Conservation (phyloP, 2,888 invertebrate species). For the Alentia gelatinosa region DNA sequence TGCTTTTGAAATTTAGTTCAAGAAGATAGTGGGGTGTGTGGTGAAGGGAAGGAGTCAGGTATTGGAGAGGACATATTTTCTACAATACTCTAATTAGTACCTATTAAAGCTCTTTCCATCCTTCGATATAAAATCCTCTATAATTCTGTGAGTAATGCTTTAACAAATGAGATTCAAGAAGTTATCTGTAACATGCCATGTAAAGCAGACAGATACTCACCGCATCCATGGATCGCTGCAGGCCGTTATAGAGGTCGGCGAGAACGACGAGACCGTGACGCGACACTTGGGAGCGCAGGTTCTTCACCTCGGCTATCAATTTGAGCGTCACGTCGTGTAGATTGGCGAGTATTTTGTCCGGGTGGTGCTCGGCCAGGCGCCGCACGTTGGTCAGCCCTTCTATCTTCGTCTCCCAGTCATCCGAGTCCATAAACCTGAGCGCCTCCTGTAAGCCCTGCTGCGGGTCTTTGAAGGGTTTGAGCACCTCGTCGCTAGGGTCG, state of each 20-base stretch:
- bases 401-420: slow-evolving; percentile 81
- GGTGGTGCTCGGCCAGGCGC: slow-evolving; percentile 77
- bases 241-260: slow-evolving; percentile 87
- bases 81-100: too few relatives aligned
- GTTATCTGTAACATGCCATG: too few relatives aligned
- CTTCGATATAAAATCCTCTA: too few relatives aligned
- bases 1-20: too few relatives aligned
- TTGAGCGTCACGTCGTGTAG: slow-evolving; percentile 79
- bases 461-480: slow-evolving; percentile 84
- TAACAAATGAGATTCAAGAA: too few relatives aligned
- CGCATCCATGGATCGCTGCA: slow-evolving; percentile 83
- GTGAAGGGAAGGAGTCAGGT: too few relatives aligned
- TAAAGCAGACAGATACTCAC: too few relatives aligned
- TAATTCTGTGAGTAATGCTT: too few relatives aligned
- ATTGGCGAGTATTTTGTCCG: slow-evolving; percentile 75
- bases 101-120: too few relatives aligned
- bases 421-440: slow-evolving; percentile 74
- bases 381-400: slow-evolving; percentile 78
- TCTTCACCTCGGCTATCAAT: slow-evolving; percentile 87
- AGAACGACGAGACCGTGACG: slow-evolving; percentile 92
- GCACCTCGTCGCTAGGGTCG: slow-evolving; percentile 66
- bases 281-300: slow-evolving; percentile 92
- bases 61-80: too few relatives aligned
- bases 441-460: slow-evolving; percentile 86
- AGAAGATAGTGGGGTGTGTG: too few relatives aligned